Conservation (phyloP, 2,888 invertebrate genomes). For the Eutolmus rufibarbis region DNA sequence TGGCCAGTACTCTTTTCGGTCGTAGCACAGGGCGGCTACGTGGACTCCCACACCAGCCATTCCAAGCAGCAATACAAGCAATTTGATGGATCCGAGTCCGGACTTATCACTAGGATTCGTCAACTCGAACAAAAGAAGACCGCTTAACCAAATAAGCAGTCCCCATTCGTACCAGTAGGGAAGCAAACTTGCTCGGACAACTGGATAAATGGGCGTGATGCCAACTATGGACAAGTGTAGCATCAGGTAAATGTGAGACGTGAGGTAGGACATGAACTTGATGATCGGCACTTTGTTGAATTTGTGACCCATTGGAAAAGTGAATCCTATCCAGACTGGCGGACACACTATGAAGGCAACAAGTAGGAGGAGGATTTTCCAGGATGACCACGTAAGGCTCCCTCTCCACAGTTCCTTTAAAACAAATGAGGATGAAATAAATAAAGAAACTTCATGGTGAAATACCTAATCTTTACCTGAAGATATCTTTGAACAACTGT, state of each 20-base stretch:
- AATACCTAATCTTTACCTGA: slow-evolving; percentile 69
- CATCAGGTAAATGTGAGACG: slow-evolving; percentile 98
- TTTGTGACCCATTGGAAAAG: slow-evolving; percentile 92
- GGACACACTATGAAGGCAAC: slow-evolving; percentile 92
- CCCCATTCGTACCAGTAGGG: slow-evolving; percentile 98
- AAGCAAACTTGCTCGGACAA: slow-evolving; percentile 78
- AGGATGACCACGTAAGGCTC: slow-evolving; percentile 93
- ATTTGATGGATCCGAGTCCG: slow-evolving; percentile 93
- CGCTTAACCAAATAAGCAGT: slow-evolving; percentile 92
- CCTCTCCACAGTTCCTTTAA: slow-evolving; percentile 97
- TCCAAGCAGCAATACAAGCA: slow-evolving; percentile 84
- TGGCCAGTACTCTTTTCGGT: slow-evolving; percentile 77
- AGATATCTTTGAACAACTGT: slow-evolving; percentile 97
- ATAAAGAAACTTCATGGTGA: background rate
- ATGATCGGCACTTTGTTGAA: slow-evolving; percentile 99
- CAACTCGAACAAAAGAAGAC: slow-evolving; percentile 92
- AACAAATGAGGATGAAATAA: background rate
- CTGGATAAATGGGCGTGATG: slow-evolving; percentile 86
- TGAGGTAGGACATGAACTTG: slow-evolving; percentile 99
- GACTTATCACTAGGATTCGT: slow-evolving; percentile 98
- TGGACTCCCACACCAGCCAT: slow-evolving; percentile 92
- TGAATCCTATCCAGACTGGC: slow-evolving; percentile 95
- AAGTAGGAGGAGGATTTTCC: slow-evolving; percentile 92
- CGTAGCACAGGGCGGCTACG: slow-evolving; percentile 78
- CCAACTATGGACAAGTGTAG: slow-evolving; percentile 88